phyloP scores from a whole-genome alignment of 2,888 invertebrate species.

The Xylocampa areola region DNA sequence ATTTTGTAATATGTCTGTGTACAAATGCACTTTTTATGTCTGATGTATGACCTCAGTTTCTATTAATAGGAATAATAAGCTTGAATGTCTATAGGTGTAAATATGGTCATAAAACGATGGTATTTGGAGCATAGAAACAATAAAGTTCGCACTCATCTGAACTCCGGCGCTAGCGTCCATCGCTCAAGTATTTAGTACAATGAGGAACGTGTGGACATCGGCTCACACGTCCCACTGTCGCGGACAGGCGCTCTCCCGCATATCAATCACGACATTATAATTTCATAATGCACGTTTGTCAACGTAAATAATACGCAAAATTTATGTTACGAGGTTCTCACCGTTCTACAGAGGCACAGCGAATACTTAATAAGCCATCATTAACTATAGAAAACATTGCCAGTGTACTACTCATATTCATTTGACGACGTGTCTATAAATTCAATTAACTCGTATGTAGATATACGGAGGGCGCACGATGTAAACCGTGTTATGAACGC shows the following conservation, averaged over 20 bases:
- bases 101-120: constrained; percentile 46
- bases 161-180: constrained; percentile 52
- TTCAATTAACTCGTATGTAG: constrained; percentile 83
- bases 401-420: constrained; percentile 84
- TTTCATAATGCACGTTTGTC: constrained; percentile 88
- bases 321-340: constrained; percentile 90
- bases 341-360: constrained; percentile 79
- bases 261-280: constrained; percentile 86
- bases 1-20: constrained; percentile 49
- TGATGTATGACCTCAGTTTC: constrained; percentile 43
- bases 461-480: constrained; percentile 66
- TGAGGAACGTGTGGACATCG: constrained; percentile 54
- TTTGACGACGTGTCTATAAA: constrained; percentile 87
- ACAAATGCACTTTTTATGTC: constrained; percentile 42
- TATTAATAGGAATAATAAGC: constrained; percentile 29
- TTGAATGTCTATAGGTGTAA: constrained; percentile 31
- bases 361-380: constrained; percentile 84
- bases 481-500: constrained; percentile 76
- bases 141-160: constrained; percentile 48
- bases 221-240: constrained; percentile 77
- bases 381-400: constrained; percentile 68
- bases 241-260: constrained; percentile 71
- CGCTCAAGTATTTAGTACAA: constrained; percentile 63
- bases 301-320: constrained; percentile 89
- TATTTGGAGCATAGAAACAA: constrained; percentile 45